Percentiles rank a stretch among this genome's conserved stretches.
These are phyloP conservation scores for Maccullochella peelii DNA, from an alignment of 2,113 vertebrate species.

Conservation along the genomic window DNA sequence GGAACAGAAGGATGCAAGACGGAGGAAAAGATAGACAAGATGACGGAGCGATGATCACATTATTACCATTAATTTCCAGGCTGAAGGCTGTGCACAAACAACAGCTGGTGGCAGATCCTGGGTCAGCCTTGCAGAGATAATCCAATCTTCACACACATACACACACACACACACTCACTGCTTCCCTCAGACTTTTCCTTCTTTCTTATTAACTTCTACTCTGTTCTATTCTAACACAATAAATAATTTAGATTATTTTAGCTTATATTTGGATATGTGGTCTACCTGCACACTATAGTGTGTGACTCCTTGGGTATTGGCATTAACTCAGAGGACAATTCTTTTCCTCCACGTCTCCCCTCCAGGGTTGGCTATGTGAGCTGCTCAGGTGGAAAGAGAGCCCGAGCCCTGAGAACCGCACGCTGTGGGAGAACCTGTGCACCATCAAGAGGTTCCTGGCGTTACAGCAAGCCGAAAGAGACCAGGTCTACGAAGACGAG, in stretches of 20 bases:
- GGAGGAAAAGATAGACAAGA: slow-evolving; percentile 26
- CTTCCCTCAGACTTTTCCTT: slow-evolving; percentile 25
- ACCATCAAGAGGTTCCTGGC: slow-evolving; percentile 94
- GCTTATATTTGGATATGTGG: not conserved
- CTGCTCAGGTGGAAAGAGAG: slow-evolving; percentile 95
- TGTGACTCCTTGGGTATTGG: not conserved
- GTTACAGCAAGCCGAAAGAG: slow-evolving; percentile 88
- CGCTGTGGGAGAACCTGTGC: slow-evolving; percentile 96
- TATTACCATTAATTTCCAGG: slow-evolving; percentile 92
- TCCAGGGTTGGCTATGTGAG: slow-evolving; percentile 94
- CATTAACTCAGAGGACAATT: not conserved
- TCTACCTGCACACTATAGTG: not conserved
- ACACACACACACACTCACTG: slow-evolving; percentile 4
- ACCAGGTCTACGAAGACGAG: slow-evolving; percentile 93
- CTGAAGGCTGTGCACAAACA: slow-evolving; percentile 89
- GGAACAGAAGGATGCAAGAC: slow-evolving; percentile 35
- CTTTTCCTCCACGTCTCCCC: not conserved
- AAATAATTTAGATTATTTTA: not conserved
- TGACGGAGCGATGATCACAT: slow-evolving; percentile 84
- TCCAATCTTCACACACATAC: slow-evolving; percentile 86
- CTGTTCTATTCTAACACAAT: not conserved
- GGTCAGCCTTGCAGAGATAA: slow-evolving; percentile 94
- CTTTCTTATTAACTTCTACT: not conserved
- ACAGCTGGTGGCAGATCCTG: slow-evolving; percentile 95
- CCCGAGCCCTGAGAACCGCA: slow-evolving; percentile 93